These are phyloP conservation scores for Clamator glandarius DNA, from an alignment of 2,797 vertebrate species.

Conservation along the genomic window DNA sequence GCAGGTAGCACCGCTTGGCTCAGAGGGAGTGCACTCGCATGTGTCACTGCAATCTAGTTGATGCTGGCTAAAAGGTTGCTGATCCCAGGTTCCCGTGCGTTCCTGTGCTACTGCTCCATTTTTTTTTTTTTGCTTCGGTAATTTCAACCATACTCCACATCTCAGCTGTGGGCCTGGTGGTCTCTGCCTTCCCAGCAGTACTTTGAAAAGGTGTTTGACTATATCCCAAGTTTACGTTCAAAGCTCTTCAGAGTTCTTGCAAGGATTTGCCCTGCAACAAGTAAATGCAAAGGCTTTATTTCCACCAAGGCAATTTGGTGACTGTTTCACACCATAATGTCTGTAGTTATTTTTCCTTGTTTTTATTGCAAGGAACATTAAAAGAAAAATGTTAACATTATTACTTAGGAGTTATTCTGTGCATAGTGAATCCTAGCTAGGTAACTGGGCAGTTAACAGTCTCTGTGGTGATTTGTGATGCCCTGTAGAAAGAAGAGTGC, in stretches of 20 bases:
- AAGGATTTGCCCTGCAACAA: not conserved
- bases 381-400: not conserved
- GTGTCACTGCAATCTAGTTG: not conserved
- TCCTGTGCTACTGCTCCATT: not conserved
- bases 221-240: not conserved
- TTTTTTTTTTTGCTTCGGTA: not conserved
- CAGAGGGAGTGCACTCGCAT: not conserved
- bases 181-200: not conserved
- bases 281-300: not conserved
- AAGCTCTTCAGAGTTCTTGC: not conserved
- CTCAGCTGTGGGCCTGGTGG: not conserved
- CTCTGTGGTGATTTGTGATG: not conserved
- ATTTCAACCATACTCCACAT: not conserved
- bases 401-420: not conserved
- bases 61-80: not conserved
- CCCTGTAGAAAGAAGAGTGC: not conserved
- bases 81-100: not conserved
- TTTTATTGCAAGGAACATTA: not conserved
- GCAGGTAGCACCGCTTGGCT: not conserved
- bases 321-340: not conserved
- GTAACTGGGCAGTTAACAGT: not conserved
- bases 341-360: not conserved
- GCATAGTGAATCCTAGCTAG: not conserved
- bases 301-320: not conserved
- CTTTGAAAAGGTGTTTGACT: not conserved